These are phyloP conservation scores for Pardalotus punctatus DNA, from an alignment of 2,113 vertebrate genomes.

Conservation along the genomic window DNA sequence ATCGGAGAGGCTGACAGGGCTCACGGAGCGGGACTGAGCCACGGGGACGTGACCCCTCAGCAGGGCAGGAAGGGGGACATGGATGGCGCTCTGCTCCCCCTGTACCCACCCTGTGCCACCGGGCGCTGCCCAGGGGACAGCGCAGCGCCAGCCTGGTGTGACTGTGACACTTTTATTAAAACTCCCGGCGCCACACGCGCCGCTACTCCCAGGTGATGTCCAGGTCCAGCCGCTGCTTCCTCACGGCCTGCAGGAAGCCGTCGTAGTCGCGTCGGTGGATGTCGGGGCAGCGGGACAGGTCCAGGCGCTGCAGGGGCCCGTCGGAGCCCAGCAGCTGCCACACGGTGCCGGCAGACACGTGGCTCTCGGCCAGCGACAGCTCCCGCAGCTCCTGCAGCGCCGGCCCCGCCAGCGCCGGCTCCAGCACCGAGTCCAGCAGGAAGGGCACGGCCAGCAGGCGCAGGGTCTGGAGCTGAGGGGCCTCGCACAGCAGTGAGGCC, in stretches of 20 bases:
- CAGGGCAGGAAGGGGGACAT: fast-evolving
- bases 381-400: background rate
- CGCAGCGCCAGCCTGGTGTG: fast-evolving
- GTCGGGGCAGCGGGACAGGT: conserved; percentile 49
- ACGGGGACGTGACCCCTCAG: background rate
- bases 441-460: background rate
- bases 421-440: conserved; percentile 34
- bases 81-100: fast-evolving
- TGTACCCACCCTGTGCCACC: background rate
- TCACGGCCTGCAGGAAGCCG: background rate
- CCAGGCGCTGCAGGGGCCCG: background rate
- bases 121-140: background rate
- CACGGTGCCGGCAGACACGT: background rate
- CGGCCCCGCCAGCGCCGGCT: background rate
- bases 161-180: background rate
- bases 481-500: background rate
- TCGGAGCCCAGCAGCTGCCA: conserved; percentile 17
- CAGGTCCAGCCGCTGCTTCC: conserved; percentile 4
- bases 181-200: fast-evolving
- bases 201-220: conserved; percentile 34
- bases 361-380: conserved; percentile 41
- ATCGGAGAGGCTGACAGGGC: conserved; percentile 71
- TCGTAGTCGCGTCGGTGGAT: conserved; percentile 49
- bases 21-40: background rate
- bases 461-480: background rate